phyloP scores from a whole-genome alignment of 2,797 vertebrate species.

The Siniperca obscura region DNA sequence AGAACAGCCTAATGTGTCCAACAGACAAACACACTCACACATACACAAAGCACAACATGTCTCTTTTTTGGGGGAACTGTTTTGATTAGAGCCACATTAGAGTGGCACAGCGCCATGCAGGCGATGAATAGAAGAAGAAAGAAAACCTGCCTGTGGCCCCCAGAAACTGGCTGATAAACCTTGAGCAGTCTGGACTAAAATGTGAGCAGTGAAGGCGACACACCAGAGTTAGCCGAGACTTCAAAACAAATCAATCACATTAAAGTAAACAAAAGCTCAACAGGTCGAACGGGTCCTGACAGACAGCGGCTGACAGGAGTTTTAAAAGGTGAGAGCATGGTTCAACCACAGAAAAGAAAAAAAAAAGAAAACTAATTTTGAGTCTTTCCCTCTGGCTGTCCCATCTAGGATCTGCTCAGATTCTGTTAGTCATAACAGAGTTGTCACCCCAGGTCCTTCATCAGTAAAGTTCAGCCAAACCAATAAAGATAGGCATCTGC shows the following conservation, averaged over 20 bases:
- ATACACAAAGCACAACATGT: not conserved
- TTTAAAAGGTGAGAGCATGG: constrained; percentile 21
- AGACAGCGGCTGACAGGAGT: constrained; percentile 30
- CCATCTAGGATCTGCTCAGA: constrained; percentile 2
- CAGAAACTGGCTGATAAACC: constrained; percentile 36
- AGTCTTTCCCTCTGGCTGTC: constrained; percentile 39
- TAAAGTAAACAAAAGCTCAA: constrained; percentile 50
- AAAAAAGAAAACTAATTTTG: constrained; percentile 25
- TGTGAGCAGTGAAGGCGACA: constrained; percentile 24
- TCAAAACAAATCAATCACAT: constrained; percentile 62
- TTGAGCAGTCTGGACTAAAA: constrained; percentile 9
- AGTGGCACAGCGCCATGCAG: constrained; percentile 1
- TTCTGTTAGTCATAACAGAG: constrained; percentile 62
- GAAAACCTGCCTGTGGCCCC: not conserved
- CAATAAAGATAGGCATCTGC: constrained; percentile 64
- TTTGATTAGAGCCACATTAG: constrained; percentile 30
- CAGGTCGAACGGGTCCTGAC: constrained; percentile 35
- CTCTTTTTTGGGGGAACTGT: not conserved
- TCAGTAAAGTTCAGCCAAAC: constrained; percentile 48
- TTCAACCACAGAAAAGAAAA: constrained; percentile 27
- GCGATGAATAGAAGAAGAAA: constrained; percentile 6
- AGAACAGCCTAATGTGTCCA: not conserved
- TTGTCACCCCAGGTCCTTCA: constrained; percentile 54
- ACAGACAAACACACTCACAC: constrained; percentile 8
- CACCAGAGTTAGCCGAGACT: constrained; percentile 10